Evolutionary conservation across 2,888 invertebrate genomes (phyloP), one percentile per base, ranked within the genome.

Genomic region (Alentia gelatinosa): DNA sequence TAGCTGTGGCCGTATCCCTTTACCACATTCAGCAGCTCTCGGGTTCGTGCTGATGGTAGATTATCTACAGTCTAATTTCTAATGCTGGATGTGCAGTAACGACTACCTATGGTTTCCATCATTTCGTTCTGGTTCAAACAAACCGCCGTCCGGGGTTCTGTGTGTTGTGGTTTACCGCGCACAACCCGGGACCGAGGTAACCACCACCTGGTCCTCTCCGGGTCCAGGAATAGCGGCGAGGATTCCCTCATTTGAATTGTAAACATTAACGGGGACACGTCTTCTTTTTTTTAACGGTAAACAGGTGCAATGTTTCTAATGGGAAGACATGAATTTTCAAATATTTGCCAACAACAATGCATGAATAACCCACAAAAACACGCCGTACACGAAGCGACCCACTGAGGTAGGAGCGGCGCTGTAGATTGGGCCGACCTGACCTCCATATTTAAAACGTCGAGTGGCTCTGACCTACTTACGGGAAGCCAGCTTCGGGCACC

Each of bases 161-260:
- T n/a, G n/a, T n/a, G n/a, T n/a, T n/a, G n/a, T n/a, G n/a, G n/a
- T n/a, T n/a, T n/a, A n/a, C n/a, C n/a, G n/a, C n/a, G n/a, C n/a
- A n/a, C n/a, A n/a, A n/a, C n/a, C n/a, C n/a, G n/a, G n/a, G n/a
- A n/a, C n/a, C n/a, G n/a, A n/a, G n/a, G n/a, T n/a, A n/a, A n/a
- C n/a, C n/a, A n/a, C n/a, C n/a, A n/a, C n/a, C n/a, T n/a, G n/a
- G n/a, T n/a, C n/a, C n/a, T n/a, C n/a, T n/a, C n/a, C n/a, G n/a
- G n/a, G n/a, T n/a, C n/a, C n/a, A n/a, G n/a, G n/a, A n/a, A n/a
- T 12, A 9, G 56, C 56, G 19, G 19, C 56, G 47, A 86, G 86
- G 86, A 47, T 86, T 86, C 86, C 86, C 86, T 86, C 19, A 86
- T 86, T 86, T 86, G 86, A 42, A 86, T 86, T 47, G 86, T 47